Conservation (phyloP, 2,888 invertebrate species). For the Sinotaia quadrata region DNA sequence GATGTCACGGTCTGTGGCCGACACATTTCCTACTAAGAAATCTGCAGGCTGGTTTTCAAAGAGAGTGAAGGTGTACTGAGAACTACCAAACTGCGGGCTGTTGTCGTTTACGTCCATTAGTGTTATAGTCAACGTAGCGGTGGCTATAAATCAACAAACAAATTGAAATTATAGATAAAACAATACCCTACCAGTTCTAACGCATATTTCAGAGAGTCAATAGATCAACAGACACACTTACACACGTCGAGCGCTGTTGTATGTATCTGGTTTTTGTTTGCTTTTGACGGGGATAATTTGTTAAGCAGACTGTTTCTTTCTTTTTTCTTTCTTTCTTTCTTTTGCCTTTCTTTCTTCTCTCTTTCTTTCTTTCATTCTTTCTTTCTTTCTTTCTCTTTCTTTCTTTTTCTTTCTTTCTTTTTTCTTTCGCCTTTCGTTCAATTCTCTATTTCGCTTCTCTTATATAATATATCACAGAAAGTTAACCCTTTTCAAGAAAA, state of each 20-base stretch:
- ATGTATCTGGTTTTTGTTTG: no score
- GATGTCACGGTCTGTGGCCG: not conserved
- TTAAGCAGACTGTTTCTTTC: no score
- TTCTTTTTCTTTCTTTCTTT: not conserved
- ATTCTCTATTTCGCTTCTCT: not conserved
- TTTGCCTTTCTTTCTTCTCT: no score
- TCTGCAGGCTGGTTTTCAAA: not conserved
- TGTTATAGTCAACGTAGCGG: not conserved
- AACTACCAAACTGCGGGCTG: not conserved
- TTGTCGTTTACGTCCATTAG: not conserved
- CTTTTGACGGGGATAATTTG: no score
- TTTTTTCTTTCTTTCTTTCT: no score
- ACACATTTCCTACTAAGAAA: not conserved
- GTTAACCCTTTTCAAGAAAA: no score
- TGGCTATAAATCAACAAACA: not conserved
- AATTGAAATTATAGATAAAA: not conserved
- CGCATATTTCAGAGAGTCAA: no score
- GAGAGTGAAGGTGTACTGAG: not conserved
- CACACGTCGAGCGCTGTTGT: no score
- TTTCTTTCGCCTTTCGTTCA: not conserved
- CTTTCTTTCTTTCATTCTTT: no score
- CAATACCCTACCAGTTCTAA: no score
- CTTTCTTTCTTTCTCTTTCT: not conserved
- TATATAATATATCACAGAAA: not conserved
- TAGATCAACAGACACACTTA: no score